Base-by-base conservation (phyloP, 2,797 vertebrate genomes). In the Allobates femoralis region DNA sequence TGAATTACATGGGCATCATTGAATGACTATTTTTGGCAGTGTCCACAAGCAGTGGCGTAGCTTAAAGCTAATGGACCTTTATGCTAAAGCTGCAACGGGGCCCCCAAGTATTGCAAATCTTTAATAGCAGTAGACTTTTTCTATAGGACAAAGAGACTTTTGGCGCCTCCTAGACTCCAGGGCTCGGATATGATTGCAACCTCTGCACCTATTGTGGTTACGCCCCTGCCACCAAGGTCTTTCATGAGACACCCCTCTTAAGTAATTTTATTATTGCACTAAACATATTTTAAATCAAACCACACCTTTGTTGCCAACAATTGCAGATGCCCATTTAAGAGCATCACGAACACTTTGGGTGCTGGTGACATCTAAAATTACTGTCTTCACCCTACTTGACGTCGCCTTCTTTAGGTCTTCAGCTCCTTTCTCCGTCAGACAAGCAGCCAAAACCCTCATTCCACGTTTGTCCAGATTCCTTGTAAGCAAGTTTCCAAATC, bases 401-500 rank as follows among this genome's bases (percentile, higher is more conserved):
- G 90, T 0, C 28, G 41, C 84, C 0, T 0, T 55, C 85, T 79
- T 92, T 18, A 86, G 23, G 5, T 46, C n/a, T 60, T 86, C 85
- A 77, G 85, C 79, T 8, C 85, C 85, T n/a, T 89, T 93, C 51
- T 96, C 94, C 0, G 93, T 95, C 67, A 96, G 91, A 83, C 96
- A 97, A 0, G 93, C 94, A 0, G 96, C 96, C 89, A 98, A 90
- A 69, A 98, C 96, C 0, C n/a, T 93, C 90, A 97, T 91, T 26
- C 97, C 96, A 60, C 89, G 92, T 0, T 86, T 89, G 51, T 96
- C 95, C 1, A 97, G 93, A 50, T 92, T 93, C 89, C 91, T 94
- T 60, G 96, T 97, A 89, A 98, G 90, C 85, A 94, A 92, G 85
- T 95, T 95, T 50, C 97, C 96, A 0, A 98, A 99, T 28, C 90